Evolutionary conservation across 2,797 vertebrate species (phyloP).

Genomic region (Aldrovandia affinis): DNA sequence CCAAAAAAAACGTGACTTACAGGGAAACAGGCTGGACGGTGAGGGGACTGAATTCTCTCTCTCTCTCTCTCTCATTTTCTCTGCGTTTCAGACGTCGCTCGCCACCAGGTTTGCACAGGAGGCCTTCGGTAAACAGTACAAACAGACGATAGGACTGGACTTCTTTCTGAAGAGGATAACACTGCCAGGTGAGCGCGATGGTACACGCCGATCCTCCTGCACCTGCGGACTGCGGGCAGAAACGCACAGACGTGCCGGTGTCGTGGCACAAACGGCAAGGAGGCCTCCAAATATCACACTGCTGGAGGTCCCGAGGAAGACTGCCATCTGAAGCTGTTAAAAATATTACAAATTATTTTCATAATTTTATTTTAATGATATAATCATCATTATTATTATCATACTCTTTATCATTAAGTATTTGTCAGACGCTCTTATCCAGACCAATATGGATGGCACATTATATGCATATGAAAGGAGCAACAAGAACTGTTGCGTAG

Average conservation of each 20-base stretch:
- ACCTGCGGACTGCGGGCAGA: not conserved
- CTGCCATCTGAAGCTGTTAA: not conserved
- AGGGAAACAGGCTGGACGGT: not conserved
- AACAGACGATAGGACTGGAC: slow-evolving; percentile 98
- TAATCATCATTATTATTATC: not conserved
- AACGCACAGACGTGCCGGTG: not conserved
- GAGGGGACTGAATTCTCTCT: slow-evolving; percentile 41
- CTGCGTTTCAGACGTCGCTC: slow-evolving; percentile 89
- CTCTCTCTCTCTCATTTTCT: slow-evolving; percentile 47
- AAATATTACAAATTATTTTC: slow-evolving; percentile 2
- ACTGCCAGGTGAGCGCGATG: slow-evolving; percentile 85
- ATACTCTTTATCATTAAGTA: not conserved
- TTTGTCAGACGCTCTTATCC: not conserved
- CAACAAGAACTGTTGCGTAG: not conserved
- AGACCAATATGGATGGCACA: too few species aligned
- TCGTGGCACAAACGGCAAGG: too few species aligned
- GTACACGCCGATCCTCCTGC: not conserved
- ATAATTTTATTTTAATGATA: not conserved
- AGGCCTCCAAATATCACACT: not conserved
- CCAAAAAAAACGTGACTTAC: not conserved
- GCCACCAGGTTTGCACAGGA: slow-evolving; percentile 96
- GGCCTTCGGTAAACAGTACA: slow-evolving; percentile 98
- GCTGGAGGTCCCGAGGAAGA: not conserved
- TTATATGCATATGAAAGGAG: not conserved
- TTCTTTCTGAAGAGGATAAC: slow-evolving; percentile 99